Evolutionary conservation across 2,113 vertebrate genomes (phyloP).

Genomic region (Zootoca vivipara): DNA sequence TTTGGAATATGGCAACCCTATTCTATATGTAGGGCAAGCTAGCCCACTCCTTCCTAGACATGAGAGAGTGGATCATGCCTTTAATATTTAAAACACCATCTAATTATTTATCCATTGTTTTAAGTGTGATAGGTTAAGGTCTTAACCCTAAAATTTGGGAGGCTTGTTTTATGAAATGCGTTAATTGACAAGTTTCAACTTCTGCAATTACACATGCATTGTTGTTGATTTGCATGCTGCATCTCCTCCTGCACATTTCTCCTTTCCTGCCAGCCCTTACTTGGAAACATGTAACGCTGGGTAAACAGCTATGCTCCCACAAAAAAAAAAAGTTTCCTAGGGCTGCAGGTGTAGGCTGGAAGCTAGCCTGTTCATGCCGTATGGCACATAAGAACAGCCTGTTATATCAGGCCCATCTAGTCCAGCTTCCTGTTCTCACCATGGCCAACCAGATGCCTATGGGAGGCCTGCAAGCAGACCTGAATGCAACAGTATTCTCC

Average conservation of each 20-base stretch:
- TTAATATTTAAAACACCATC: background rate
- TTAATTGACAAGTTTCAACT: constrained; percentile 4
- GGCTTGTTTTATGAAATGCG: background rate
- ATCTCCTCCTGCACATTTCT: background rate
- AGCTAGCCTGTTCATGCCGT: background rate
- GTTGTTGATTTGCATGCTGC: background rate
- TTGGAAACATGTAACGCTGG: background rate
- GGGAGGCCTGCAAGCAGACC: no score
- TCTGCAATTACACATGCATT: background rate
- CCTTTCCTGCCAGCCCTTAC: background rate
- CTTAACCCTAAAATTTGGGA: background rate
- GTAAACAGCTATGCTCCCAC: background rate
- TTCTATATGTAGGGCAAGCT: background rate
- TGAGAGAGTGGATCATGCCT: background rate
- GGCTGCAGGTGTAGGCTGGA: background rate
- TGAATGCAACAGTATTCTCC: no score
- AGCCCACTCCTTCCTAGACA: no score
- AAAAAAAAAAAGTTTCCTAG: background rate
- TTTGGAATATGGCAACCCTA: no score
- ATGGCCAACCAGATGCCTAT: no score
- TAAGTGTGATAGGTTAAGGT: background rate
- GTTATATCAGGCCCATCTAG: no score
- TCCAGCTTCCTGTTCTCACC: no score
- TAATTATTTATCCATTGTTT: background rate
- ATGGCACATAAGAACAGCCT: no score